phyloP scores from a whole-genome alignment of 2,888 invertebrate species.

The Latrodectus hesperus region DNA sequence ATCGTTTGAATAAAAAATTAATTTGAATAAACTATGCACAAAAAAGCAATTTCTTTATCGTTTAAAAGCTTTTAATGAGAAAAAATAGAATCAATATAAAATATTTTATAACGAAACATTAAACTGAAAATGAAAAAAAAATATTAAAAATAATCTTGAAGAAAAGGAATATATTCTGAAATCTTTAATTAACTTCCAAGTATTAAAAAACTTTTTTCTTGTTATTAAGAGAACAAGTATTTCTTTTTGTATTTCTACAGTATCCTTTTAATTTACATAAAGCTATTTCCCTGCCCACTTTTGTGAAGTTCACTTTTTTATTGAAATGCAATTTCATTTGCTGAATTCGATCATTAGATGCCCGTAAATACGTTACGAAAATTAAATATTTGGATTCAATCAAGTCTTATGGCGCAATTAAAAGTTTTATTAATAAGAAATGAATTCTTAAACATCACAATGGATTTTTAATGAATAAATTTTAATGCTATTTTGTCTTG shows the following conservation, averaged over 20 bases:
- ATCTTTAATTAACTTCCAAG: slow-evolving; percentile 51
- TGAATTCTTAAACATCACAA: slow-evolving; percentile 14
- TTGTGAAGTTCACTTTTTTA: background rate
- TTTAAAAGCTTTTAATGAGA: background rate
- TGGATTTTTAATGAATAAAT: slow-evolving; percentile 24
- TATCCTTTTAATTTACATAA: slow-evolving; percentile 38
- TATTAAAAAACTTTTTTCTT: slow-evolving; percentile 26
- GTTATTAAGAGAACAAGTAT: slow-evolving; percentile 8
- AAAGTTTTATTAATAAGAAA: slow-evolving; percentile 35
- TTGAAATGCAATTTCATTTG: slow-evolving; percentile 15
- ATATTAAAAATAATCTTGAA: slow-evolving; percentile 14
- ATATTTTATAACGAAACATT: slow-evolving; percentile 33
- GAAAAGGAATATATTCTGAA: slow-evolving; percentile 37
- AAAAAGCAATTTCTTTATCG: background rate
- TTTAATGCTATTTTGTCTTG: background rate
- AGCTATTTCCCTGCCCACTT: slow-evolving; percentile 11
- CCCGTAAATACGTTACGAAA: slow-evolving; percentile 34
- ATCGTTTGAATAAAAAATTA: no score
- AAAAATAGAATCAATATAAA: slow-evolving; percentile 8
- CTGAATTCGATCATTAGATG: slow-evolving; percentile 25
- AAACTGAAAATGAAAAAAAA: slow-evolving; percentile 18
- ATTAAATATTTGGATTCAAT: slow-evolving; percentile 42
- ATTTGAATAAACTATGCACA: no score
- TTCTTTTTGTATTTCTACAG: background rate
- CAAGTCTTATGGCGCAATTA: slow-evolving; percentile 15